phyloP scores from a whole-genome alignment of 2,113 vertebrate genomes.

The Muscicapa adusta region DNA sequence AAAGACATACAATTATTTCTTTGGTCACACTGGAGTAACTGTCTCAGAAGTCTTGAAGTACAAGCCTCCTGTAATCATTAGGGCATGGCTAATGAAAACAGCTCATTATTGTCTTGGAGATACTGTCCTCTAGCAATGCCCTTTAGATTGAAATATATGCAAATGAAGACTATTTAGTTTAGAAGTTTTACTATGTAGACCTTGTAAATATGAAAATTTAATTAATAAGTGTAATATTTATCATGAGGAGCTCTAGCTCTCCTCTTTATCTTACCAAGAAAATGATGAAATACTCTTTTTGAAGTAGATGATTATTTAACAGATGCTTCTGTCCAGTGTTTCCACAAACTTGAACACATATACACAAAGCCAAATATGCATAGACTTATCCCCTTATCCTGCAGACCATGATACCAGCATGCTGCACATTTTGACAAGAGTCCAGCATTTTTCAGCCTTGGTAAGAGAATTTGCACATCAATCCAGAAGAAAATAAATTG shows the following conservation, averaged over 20 bases:
- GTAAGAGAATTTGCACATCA: not conserved
- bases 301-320: not conserved
- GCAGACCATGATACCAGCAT: not conserved
- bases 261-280: not conserved
- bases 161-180: slow-evolving; percentile 65
- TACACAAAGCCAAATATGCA: not conserved
- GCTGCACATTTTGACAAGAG: not conserved
- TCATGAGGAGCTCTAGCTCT: not conserved
- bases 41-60: not conserved
- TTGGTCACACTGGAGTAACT: not conserved
- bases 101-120: slow-evolving; percentile 41
- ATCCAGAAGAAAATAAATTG: not conserved
- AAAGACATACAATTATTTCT: slow-evolving; percentile 38
- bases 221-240: slow-evolving; percentile 61
- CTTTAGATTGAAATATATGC: slow-evolving; percentile 43
- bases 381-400: not conserved
- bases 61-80: not conserved
- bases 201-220: slow-evolving; percentile 65
- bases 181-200: not conserved
- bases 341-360: not conserved
- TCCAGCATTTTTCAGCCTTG: not conserved
- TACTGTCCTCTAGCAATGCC: slow-evolving; percentile 17
- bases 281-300: not conserved
- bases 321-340: not conserved
- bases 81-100: slow-evolving; percentile 55